Percentiles rank a stretch among this genome's conserved stretches.
These are phyloP conservation scores for Drosophila bunnanda DNA, from an alignment of 2,888 invertebrate species.

Conservation along the genomic window DNA sequence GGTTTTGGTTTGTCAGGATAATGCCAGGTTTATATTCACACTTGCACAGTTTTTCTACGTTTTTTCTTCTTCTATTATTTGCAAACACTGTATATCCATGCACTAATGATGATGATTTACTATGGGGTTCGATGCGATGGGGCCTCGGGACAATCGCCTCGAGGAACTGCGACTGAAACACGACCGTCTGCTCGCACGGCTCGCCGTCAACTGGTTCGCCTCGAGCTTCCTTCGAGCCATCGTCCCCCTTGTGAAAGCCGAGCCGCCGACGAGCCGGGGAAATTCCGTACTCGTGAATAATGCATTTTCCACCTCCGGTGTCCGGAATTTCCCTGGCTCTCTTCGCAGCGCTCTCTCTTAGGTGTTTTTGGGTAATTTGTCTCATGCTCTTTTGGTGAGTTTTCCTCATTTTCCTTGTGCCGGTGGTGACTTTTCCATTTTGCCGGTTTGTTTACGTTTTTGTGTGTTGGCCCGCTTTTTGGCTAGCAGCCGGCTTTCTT, in stretches of 20 bases:
- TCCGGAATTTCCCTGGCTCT: slow-evolving; percentile 37
- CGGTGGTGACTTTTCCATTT: slow-evolving; percentile 56
- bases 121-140: slow-evolving; percentile 2
- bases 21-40: slow-evolving; percentile 30
- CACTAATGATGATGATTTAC: slow-evolving; percentile 31
- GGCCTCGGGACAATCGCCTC: slow-evolving; percentile 22
- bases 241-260: slow-evolving; percentile 7
- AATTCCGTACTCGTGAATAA: slow-evolving; percentile 39
- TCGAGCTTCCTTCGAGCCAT: slow-evolving; percentile 69
- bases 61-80: not conserved
- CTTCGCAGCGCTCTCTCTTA: slow-evolving; percentile 8
- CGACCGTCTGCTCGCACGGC: slow-evolving; percentile 85
- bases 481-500: slow-evolving; percentile 61
- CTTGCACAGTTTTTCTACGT: slow-evolving; percentile 15
- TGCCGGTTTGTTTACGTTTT: slow-evolving; percentile 84
- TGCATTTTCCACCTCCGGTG: slow-evolving; percentile 34
- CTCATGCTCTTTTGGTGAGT: slow-evolving; percentile 61
- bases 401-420: slow-evolving; percentile 50
- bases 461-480: slow-evolving; percentile 62
- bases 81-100: slow-evolving; percentile 9
- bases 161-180: slow-evolving; percentile 69
- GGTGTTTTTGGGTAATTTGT: slow-evolving; percentile 37
- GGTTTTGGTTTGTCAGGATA: slow-evolving; percentile 59
- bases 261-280: slow-evolving; percentile 37
- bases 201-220: slow-evolving; percentile 84